phyloP scores from a whole-genome alignment of 2,113 vertebrate genomes.

The Leptosomus discolor region DNA sequence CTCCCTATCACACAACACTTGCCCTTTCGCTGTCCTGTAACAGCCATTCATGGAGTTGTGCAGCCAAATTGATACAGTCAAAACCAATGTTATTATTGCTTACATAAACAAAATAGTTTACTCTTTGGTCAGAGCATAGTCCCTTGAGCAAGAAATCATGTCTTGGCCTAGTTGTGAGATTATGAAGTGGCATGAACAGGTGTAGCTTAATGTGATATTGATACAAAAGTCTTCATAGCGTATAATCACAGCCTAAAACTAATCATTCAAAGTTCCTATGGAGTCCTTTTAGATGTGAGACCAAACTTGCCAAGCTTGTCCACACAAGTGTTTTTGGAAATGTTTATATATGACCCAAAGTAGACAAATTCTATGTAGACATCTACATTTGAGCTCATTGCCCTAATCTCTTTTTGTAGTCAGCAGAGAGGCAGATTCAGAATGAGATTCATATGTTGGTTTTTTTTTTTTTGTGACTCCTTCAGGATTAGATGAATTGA shows the following conservation, averaged over 20 bases:
- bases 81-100: rapidly evolving
- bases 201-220: background rate
- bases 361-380: background rate
- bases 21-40: background rate
- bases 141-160: background rate
- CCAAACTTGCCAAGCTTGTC: background rate
- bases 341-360: background rate
- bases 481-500: background rate
- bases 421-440: background rate
- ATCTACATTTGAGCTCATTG: background rate
- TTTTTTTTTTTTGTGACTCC: background rate
- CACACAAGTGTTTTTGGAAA: background rate
- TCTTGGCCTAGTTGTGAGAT: background rate
- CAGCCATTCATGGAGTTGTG: rapidly evolving
- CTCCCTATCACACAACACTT: background rate
- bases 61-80: background rate
- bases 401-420: background rate
- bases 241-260: background rate
- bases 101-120: background rate
- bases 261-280: background rate
- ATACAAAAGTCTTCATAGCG: background rate
- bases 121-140: background rate
- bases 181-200: background rate
- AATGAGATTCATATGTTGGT: background rate
- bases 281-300: background rate